phyloP scores from a whole-genome alignment of 2,888 invertebrate genomes.

The Falcaria lacertinaria region DNA sequence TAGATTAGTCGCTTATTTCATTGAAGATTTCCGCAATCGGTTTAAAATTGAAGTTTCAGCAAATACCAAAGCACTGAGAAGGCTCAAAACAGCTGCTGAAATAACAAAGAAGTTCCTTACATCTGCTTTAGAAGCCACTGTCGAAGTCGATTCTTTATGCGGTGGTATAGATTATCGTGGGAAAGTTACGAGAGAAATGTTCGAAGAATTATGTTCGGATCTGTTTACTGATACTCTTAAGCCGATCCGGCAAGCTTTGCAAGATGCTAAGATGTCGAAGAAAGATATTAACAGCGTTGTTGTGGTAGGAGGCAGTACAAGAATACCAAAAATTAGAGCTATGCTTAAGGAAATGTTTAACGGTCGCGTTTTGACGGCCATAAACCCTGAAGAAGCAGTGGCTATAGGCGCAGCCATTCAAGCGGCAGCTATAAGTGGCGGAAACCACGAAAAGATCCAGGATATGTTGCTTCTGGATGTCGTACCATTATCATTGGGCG shows the following conservation, averaged over 20 bases:
- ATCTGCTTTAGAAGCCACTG: slow-evolving; percentile 37
- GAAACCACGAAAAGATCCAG: slow-evolving; percentile 33
- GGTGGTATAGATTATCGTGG: slow-evolving; percentile 49
- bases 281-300: slow-evolving; percentile 45
- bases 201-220: slow-evolving; percentile 61
- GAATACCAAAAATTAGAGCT: slow-evolving; percentile 52
- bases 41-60: slow-evolving; percentile 35
- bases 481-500: slow-evolving; percentile 54
- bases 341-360: slow-evolving; percentile 45
- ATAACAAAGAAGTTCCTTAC: slow-evolving; percentile 45
- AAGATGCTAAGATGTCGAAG: slow-evolving; percentile 42
- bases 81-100: slow-evolving; percentile 52
- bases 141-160: slow-evolving; percentile 42
- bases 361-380: slow-evolving; percentile 34
- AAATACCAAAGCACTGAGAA: slow-evolving; percentile 33
- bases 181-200: slow-evolving; percentile 39
- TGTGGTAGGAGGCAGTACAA: slow-evolving; percentile 56
- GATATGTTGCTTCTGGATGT: slow-evolving; percentile 49
- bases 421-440: slow-evolving; percentile 48
- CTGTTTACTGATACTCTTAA: slow-evolving; percentile 48
- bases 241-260: slow-evolving; percentile 39
- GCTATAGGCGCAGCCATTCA: slow-evolving; percentile 62
- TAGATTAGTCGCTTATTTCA: slow-evolving; percentile 50
- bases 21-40: slow-evolving; percentile 50
- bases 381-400: slow-evolving; percentile 62